phyloP scores from a whole-genome alignment of 2,888 invertebrate genomes.

The Dolichomitus sp. region DNA sequence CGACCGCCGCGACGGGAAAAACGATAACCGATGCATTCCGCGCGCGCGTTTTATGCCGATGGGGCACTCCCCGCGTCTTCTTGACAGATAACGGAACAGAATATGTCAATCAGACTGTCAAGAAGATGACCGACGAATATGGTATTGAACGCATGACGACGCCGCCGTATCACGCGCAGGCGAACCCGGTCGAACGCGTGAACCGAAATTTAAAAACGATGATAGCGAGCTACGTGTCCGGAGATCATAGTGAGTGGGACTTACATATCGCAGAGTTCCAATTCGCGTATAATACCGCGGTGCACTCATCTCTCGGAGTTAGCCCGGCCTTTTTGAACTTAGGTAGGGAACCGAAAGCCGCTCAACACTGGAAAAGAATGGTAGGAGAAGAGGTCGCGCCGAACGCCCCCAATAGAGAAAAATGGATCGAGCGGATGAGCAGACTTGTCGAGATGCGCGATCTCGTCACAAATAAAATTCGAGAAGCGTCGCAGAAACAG shows the following conservation, averaged over 20 bases:
- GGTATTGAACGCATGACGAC: not conserved
- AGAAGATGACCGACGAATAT: too few relatives aligned
- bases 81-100: not conserved
- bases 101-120: not conserved
- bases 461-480: too few relatives aligned
- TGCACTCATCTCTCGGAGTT: not conserved
- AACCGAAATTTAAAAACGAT: too few relatives aligned
- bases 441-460: too few relatives aligned
- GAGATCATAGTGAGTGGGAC: constrained; percentile 1
- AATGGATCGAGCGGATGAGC: too few relatives aligned
- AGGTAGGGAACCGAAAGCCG: not conserved
- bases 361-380: too few relatives aligned
- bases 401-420: not conserved
- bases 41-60: not conserved
- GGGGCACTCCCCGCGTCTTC: not conserved
- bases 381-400: not conserved
- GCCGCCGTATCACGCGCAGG: constrained; percentile 46
- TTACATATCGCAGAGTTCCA: constrained; percentile 1
- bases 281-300: too few relatives aligned
- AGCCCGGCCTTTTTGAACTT: not conserved
- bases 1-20: not conserved
- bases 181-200: constrained; percentile 44
- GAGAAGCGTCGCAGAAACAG: too few relatives aligned
- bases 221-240: not conserved
- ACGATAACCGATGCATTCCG: not conserved